phyloP scores from a whole-genome alignment of 2,888 invertebrate species.

The Tanypteryx hageni region DNA sequence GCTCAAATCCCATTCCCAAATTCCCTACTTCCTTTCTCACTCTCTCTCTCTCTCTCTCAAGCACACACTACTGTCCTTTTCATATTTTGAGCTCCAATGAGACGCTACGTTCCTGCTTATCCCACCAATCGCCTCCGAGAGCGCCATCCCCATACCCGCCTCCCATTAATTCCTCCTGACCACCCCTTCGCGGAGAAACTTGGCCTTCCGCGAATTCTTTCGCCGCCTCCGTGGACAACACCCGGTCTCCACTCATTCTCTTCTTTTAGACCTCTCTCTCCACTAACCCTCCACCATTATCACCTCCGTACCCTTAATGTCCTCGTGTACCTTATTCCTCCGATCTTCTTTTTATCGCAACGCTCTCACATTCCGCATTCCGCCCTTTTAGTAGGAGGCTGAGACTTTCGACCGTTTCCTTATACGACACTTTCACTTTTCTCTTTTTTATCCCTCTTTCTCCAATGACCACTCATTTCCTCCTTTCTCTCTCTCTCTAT shows the following conservation, averaged over 20 bases:
- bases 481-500: neutral
- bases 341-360: no score
- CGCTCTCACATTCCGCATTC: no score
- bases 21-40: conserved; percentile 7
- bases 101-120: neutral
- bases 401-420: no score
- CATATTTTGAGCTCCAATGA: neutral
- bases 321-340: no score
- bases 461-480: neutral
- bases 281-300: no score
- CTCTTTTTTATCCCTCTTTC: neutral
- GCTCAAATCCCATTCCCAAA: conserved; percentile 13
- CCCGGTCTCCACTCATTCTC: neutral
- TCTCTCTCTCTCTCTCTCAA: neutral
- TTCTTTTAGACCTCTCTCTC: no score
- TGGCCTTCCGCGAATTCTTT: neutral
- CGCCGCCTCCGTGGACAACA: neutral
- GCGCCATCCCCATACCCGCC: neutral
- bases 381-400: no score
- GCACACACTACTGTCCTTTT: neutral
- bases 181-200: neutral
- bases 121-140: neutral
- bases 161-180: neutral
- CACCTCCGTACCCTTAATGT: no score
- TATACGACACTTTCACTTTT: neutral